phyloP scores from a whole-genome alignment of 2,797 vertebrate genomes.

The Chromis chromis region DNA sequence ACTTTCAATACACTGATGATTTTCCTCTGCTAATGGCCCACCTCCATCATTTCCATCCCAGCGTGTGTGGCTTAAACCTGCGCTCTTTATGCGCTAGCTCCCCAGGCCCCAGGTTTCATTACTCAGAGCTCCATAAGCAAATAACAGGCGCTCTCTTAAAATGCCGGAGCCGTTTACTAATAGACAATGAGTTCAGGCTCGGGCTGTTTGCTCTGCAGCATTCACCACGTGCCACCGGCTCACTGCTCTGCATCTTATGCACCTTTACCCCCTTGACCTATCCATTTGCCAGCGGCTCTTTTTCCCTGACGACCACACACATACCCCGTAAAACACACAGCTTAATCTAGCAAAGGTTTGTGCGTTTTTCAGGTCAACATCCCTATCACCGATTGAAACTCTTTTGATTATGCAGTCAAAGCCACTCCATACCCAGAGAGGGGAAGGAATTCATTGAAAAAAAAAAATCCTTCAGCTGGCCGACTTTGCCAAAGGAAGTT shows the following conservation, averaged over 20 bases:
- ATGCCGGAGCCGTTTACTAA: slow-evolving; percentile 79
- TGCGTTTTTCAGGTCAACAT: slow-evolving; percentile 47
- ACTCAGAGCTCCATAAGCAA: slow-evolving; percentile 82
- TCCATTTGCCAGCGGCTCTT: slow-evolving; percentile 18
- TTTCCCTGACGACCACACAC: slow-evolving; percentile 23
- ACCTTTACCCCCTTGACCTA: slow-evolving; percentile 40
- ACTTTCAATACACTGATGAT: slow-evolving; percentile 60
- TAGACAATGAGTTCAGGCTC: slow-evolving; percentile 76
- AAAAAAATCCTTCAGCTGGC: slow-evolving; percentile 10
- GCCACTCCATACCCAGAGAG: slow-evolving; percentile 7
- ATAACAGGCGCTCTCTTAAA: slow-evolving; percentile 83
- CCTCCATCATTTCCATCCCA: slow-evolving; percentile 66
- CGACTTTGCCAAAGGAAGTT: slow-evolving; percentile 45
- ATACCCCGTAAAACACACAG: slow-evolving; percentile 17
- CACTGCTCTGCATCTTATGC: slow-evolving; percentile 36
- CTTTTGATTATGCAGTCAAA: slow-evolving; percentile 51
- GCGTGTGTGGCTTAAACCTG: slow-evolving; percentile 48
- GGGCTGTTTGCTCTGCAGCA: slow-evolving; percentile 72
- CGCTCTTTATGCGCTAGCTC: slow-evolving; percentile 64
- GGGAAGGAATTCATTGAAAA: slow-evolving; percentile 19
- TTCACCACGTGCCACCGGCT: slow-evolving; percentile 3
- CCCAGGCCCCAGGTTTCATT: slow-evolving; percentile 81
- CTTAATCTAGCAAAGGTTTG: slow-evolving; percentile 18
- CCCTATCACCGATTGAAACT: slow-evolving; percentile 33
- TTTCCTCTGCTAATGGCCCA: slow-evolving; percentile 57